Conservation (phyloP, 1,140 invertebrate genomes). For the Drosophila jambulina region DNA sequence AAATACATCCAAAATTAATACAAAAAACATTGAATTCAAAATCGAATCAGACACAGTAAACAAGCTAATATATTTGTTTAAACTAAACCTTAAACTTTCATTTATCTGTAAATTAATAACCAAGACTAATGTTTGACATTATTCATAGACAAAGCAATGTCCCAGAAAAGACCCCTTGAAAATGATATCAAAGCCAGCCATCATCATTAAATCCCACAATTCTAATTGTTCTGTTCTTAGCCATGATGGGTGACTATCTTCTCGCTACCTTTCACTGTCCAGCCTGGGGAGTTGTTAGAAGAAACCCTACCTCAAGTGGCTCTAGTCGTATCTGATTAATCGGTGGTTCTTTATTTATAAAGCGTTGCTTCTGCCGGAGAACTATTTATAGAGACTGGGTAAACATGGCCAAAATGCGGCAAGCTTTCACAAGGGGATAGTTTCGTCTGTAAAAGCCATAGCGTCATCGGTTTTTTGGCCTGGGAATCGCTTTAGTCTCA, state of each 20-base stretch:
- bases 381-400: conserved; percentile 63
- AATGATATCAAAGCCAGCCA: neutral
- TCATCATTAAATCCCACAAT: conserved; percentile 6
- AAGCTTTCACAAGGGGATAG: conserved; percentile 62
- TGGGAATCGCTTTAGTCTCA: conserved; percentile 33
- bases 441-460: conserved; percentile 45
- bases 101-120: neutral
- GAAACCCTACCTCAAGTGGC: conserved; percentile 66
- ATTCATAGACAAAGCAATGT: neutral
- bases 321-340: conserved; percentile 51
- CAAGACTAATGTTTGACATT: neutral
- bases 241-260: neutral
- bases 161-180: neutral
- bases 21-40: neutral
- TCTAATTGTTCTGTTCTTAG: neutral
- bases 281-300: neutral
- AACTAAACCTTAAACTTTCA: neutral
- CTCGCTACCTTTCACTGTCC: neutral
- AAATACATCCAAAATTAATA: neutral
- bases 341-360: conserved; percentile 58
- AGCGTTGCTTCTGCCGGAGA: conserved; percentile 31
- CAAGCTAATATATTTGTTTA: no score
- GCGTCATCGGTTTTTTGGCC: conserved; percentile 38
- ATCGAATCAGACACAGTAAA: neutral
- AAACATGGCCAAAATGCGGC: conserved; percentile 53